Evolutionary conservation across 2,797 vertebrate species (phyloP).

Genomic region (Rhinoraja longicauda): DNA sequence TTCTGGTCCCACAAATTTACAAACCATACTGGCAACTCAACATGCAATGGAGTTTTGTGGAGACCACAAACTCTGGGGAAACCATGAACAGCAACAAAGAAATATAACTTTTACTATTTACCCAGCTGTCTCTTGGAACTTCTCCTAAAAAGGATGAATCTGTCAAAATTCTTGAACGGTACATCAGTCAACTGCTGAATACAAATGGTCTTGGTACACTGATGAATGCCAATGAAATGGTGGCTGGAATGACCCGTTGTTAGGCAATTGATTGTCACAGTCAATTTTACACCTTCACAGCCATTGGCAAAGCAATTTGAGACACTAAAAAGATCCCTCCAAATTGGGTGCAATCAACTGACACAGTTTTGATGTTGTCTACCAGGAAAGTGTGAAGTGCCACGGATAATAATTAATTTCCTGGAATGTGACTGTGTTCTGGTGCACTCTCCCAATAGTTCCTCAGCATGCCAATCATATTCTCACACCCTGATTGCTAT

Average conservation of each 20-base stretch:
- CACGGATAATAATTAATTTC: background rate
- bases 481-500: background rate
- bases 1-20: background rate
- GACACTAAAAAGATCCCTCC: background rate
- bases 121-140: constrained; percentile 19
- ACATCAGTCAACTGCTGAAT: constrained; percentile 23
- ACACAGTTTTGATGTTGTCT: constrained; percentile 10
- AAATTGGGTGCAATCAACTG: constrained; percentile 3
- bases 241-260: background rate
- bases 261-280: constrained; percentile 32
- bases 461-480: background rate
- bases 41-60: background rate
- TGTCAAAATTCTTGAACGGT: constrained; percentile 18
- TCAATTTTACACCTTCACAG: constrained; percentile 17
- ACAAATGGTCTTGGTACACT: background rate
- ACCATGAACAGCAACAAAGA: background rate
- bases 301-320: constrained; percentile 3
- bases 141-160: constrained; percentile 20
- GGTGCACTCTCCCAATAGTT: background rate
- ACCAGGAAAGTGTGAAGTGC: background rate
- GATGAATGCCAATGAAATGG: constrained; percentile 12
- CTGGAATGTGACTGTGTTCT: background rate
- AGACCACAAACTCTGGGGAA: background rate
- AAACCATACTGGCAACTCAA: background rate
- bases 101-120: background rate